Conservation (phyloP, 2,797 vertebrate species). For the Alouatta caraya region DNA sequence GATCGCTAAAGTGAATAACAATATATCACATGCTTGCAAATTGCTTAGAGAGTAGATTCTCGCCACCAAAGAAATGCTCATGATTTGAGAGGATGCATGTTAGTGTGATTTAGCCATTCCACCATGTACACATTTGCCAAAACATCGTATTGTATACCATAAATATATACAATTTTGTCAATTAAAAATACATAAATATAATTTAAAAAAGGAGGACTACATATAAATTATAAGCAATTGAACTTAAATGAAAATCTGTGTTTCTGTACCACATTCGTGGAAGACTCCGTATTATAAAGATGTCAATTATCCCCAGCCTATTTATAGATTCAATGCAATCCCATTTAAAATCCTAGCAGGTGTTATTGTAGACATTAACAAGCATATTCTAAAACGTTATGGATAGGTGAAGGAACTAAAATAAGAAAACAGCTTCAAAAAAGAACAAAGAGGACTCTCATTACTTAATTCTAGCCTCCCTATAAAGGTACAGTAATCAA, state of each 20-base stretch:
- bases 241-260: neutral
- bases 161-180: neutral
- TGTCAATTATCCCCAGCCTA: neutral
- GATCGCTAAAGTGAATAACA: neutral
- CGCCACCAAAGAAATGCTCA: neutral
- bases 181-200: neutral
- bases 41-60: neutral
- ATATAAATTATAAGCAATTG: slow-evolving; percentile 15
- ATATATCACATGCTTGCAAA: neutral
- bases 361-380: neutral
- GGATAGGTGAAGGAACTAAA: neutral
- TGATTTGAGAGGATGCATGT: too few relatives aligned
- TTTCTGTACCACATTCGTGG: neutral
- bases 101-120: neutral
- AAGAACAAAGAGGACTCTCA: neutral
- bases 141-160: neutral
- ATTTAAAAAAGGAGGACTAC: neutral
- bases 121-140: neutral
- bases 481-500: neutral
- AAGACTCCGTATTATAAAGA: neutral
- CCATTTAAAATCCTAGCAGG: neutral
- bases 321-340: neutral
- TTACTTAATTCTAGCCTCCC: neutral
- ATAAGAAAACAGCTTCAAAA: neutral
- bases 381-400: neutral